Percentiles rank a stretch among this genome's conserved stretches.
Conservation (phyloP, 2,797 vertebrate species). For the Carcharodon carcharias region DNA sequence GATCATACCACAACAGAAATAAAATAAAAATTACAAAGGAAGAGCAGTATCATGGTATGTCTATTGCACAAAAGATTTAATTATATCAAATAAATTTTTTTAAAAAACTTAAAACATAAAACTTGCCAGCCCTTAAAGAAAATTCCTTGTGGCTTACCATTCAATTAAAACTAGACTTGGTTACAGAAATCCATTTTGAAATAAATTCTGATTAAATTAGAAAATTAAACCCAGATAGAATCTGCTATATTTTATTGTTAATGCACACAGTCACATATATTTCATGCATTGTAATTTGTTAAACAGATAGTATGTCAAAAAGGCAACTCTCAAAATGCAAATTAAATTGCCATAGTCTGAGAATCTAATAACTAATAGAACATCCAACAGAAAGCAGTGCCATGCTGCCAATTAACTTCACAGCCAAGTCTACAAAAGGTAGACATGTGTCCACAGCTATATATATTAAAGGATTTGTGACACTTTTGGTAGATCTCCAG, state of each 20-base stretch:
- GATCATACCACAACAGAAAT: neutral
- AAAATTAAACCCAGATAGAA: too few relatives aligned
- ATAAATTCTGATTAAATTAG: too few relatives aligned
- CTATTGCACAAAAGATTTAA: neutral
- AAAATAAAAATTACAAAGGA: neutral
- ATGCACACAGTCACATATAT: neutral
- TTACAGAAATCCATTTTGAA: too few relatives aligned
- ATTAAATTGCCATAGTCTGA: too few relatives aligned
- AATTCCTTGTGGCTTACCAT: too few relatives aligned
- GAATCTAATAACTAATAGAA: neutral
- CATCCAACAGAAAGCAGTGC: neutral
- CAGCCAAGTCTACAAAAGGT: neutral
- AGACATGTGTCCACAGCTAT: neutral
- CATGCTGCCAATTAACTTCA: neutral
- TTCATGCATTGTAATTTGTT: neutral
- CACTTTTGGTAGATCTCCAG: neutral
- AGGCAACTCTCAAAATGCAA: neutral
- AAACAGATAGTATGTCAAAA: neutral
- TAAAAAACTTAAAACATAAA: neutral
- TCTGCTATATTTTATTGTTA: too few relatives aligned
- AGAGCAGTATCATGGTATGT: neutral
- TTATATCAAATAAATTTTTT: neutral
- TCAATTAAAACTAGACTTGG: too few relatives aligned
- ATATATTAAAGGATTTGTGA: neutral
- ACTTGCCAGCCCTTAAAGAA: too few relatives aligned